Evolutionary conservation across 2,797 vertebrate species (phyloP), one percentile per base, ranked within the genome.

Genomic region (Sternarchorhynchus goeldii): DNA sequence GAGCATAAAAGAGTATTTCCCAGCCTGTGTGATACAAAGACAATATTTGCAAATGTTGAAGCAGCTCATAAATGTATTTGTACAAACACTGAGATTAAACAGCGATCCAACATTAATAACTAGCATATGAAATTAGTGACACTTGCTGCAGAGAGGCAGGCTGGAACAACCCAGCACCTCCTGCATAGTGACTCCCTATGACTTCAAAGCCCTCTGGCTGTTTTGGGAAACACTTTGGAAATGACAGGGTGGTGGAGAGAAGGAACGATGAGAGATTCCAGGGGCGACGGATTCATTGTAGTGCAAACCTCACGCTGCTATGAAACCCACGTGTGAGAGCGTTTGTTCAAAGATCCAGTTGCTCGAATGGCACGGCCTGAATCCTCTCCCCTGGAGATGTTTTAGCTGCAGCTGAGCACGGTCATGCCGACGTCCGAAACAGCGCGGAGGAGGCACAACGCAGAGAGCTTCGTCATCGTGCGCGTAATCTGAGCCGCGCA

Each of bases 61-160:
- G 58, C 63, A 66, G 66, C 53, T 74, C 50, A 73, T 75, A 73
- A 73, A 75, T 50, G 41, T 76, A 58, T 77, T 82, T 81, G 60
- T 58, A 71, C 65, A 55, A 63, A 72, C 81, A 31, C 56, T 67
- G 60, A 69, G 69, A 39, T 69, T 66, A 68, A 53, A 76, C 69
- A 69, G 79, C 73, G 75, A 60, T 60, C 36, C n/a, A 74, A 32
- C 56, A 78, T 77, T 78, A 80, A 78, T 77, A 81, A 79, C 5
- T 25, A 55, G 65, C 71, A 73, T 78, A 85, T 89, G 86, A 92
- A 93, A 91, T 91, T 91, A 92, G 91, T 82, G 83, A 88, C 87
- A 84, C 82, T 85, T 88, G 88, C 82, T 86, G 84, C 88, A 93
- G 90, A 91, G 89, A 88, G 86, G 77, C 81, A 74, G 31, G 29